Conservation (phyloP, 2,888 invertebrate genomes). For the Notodromas monacha region DNA sequence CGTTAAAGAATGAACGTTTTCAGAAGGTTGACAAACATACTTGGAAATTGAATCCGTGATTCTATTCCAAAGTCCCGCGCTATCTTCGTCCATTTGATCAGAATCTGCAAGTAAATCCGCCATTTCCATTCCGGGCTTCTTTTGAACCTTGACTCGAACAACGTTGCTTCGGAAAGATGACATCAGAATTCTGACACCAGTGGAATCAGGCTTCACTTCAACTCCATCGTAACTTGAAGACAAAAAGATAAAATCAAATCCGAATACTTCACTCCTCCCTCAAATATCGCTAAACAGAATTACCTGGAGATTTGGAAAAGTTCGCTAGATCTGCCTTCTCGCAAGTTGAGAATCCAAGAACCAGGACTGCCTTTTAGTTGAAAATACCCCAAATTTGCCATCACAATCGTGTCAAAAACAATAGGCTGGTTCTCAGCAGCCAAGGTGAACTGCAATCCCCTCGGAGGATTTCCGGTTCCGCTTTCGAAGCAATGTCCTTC, state of each 20-base stretch:
- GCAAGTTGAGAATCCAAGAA: constrained; percentile 54
- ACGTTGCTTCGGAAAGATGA: constrained; percentile 59
- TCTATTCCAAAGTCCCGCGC: no score
- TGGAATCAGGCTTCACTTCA: constrained; percentile 31
- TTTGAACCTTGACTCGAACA: constrained; percentile 57
- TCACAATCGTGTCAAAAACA: constrained; percentile 92
- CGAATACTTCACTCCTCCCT: not conserved
- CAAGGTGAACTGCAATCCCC: constrained; percentile 81
- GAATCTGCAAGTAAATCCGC: constrained; percentile 57
- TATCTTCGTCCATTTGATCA: constrained; percentile 22
- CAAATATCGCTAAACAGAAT: constrained; percentile 7
- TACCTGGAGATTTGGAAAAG: constrained; percentile 50
- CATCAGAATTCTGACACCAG: constrained; percentile 41
- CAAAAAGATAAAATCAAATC: constrained; percentile 5
- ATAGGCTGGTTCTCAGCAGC: constrained; percentile 21
- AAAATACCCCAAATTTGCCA: constrained; percentile 98
- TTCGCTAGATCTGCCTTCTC: constrained; percentile 73
- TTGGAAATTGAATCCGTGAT: no score
- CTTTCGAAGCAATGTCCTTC: constrained; percentile 89
- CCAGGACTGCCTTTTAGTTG: constrained; percentile 92
- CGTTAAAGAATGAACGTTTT: no score
- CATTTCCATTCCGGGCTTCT: constrained; percentile 55
- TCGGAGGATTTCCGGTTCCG: constrained; percentile 58
- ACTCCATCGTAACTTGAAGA: constrained; percentile 33
- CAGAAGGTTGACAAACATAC: no score